Evolutionary conservation across 92 coral and sea anemone genomes (phyloP), one percentile per base, ranked within the genome.

Genomic region (Pocillopora meandrina): DNA sequence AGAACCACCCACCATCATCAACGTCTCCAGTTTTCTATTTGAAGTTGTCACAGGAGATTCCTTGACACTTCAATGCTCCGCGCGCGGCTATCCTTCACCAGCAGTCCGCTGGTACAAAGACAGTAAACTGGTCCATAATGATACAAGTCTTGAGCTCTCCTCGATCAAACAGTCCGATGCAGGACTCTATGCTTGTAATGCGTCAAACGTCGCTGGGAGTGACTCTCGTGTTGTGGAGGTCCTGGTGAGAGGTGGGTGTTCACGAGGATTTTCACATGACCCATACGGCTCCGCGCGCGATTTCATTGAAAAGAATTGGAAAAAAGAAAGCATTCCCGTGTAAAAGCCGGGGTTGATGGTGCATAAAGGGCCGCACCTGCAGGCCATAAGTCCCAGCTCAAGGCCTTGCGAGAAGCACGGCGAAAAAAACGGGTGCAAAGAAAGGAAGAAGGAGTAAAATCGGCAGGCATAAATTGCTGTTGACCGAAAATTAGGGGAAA

Each of bases 21-120:
- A 76, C 66, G 17, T 34, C 4, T 58, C 68, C 66, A 60, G 56
- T 35, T 2, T 55, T 31, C 67, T 55, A 60, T 18, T 35, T 33
- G 52, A 42, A 42, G 80, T 76, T 59, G 31, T 76, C 68, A 60
- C 31, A 12, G 80, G 66, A 20, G 80, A 76, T 76, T 76, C 80
- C 34, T 21, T 76, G 9, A 20, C 42, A 26, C 80, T 76, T 60
- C 65, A 76, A 12, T 76, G 80, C n/a, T 76, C 80, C 26, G 80
- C 55, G 16, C 36, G 17, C 56, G 80, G 80, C 68, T 76, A 76
- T 76, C 80, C 80, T 58, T 47, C 17, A 21, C 66, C 80, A 9
- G 67, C 33, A 59, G 34, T 76, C 80, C 80, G 67, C 65, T 76
- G 80, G 80, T 60, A 58, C 26, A 76, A 76, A 19, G 80, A 76